Conservation (phyloP, 1,140 invertebrate species). For the Pseudachorutes palmiensis region DNA sequence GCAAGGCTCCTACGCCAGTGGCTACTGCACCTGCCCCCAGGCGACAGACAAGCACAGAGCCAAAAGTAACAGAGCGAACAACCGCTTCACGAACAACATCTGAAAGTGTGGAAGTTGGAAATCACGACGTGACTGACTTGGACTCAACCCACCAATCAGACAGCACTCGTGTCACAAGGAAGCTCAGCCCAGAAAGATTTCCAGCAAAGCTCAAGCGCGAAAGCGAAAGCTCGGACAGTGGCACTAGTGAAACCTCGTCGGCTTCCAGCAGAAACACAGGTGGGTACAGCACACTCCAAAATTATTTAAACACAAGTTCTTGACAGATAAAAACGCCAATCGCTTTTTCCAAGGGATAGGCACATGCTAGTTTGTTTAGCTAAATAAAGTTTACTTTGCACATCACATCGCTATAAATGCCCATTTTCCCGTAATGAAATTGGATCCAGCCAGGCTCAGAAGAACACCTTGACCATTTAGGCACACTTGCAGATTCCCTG, state of each 20-base stretch:
- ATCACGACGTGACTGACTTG: conserved; percentile 19
- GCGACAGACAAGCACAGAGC: conserved; percentile 38
- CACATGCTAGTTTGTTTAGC: too few species aligned
- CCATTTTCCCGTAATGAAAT: too few species aligned
- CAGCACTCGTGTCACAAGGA: conserved; percentile 40
- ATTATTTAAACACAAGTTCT: too few species aligned
- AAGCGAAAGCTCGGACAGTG: conserved; percentile 33
- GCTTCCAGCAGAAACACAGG: conserved; percentile 44
- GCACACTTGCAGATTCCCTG: too few species aligned
- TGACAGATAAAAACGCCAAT: too few species aligned
- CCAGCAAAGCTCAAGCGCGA: conserved; percentile 27
- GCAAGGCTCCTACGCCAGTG: conserved; percentile 45
- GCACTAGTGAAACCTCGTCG: conserved; percentile 28
- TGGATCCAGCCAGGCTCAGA: too few species aligned
- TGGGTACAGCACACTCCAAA: too few species aligned
- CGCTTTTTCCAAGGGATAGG: too few species aligned
- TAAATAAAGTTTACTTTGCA: too few species aligned
- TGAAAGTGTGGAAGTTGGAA: conserved; percentile 13
- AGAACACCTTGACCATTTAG: too few species aligned
- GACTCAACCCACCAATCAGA: conserved; percentile 37
- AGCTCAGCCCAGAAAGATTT: conserved; percentile 29
- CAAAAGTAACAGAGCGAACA: conserved; percentile 40
- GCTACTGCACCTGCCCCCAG: conserved; percentile 17
- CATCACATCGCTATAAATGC: too few species aligned
- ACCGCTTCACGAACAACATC: neutral